Conservation (phyloP, 2,888 invertebrate species). For the Onthophagus sagittarius region DNA sequence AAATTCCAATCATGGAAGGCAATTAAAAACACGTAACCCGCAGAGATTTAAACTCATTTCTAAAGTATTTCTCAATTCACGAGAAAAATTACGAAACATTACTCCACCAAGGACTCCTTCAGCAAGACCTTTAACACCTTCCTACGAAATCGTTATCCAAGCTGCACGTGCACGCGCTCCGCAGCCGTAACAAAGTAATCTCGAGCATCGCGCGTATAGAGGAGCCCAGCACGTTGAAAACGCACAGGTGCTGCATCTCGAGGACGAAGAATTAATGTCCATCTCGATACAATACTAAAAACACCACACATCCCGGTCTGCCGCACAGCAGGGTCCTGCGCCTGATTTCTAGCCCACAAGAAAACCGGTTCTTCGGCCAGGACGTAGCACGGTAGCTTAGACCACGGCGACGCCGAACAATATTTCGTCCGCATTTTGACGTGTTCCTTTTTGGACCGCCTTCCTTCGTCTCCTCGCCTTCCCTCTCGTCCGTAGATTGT, state of each 20-base stretch:
- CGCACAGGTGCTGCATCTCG: background rate
- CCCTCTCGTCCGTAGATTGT: background rate
- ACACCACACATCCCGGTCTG: constrained; percentile 1
- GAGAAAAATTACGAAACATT: background rate
- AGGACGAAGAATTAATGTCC: constrained; percentile 8
- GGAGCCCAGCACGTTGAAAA: background rate
- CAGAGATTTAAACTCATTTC: background rate
- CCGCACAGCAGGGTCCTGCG: background rate
- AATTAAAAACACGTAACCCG: background rate
- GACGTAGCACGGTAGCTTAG: constrained; percentile 12
- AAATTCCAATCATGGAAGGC: background rate
- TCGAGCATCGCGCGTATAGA: constrained; percentile 14
- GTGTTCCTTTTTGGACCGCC: constrained; percentile 6
- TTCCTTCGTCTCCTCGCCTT: background rate
- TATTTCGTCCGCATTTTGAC: constrained; percentile 5
- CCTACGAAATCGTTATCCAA: constrained; percentile 20
- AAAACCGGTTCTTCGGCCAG: constrained; percentile 1
- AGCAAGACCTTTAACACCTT: background rate
- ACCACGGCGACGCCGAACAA: background rate
- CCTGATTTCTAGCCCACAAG: background rate
- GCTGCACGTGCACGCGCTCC: constrained; percentile 21
- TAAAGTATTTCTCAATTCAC: background rate
- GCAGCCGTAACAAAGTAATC: constrained; percentile 19
- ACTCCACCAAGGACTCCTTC: background rate
- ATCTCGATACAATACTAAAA: constrained; percentile 12